A percentile compares a stretch with the other conserved stretches of the same genome.
phyloP scores from a whole-genome alignment of 1,140 invertebrate genomes.

The Drosophila tani region DNA sequence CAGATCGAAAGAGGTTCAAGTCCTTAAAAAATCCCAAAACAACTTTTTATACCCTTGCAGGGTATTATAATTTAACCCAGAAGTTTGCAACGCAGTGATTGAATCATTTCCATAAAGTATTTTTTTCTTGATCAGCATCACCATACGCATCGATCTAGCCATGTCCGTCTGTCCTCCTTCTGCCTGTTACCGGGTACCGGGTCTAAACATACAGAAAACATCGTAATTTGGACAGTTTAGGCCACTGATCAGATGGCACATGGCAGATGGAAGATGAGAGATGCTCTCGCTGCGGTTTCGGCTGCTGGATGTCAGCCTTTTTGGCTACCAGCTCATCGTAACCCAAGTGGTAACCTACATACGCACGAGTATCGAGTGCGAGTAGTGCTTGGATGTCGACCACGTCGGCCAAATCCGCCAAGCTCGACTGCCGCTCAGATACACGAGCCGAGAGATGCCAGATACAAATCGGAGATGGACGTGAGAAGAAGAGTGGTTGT shows the following conservation, averaged over 20 bases:
- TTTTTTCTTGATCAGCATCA: too few relatives aligned
- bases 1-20: too few relatives aligned
- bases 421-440: conserved; percentile 37
- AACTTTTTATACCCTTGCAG: too few relatives aligned
- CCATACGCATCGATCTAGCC: too few relatives aligned
- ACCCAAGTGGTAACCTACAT: conserved; percentile 36
- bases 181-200: too few relatives aligned
- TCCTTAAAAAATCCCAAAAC: too few relatives aligned
- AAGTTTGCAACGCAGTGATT: too few relatives aligned
- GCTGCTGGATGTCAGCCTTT: conserved; percentile 14
- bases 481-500: conserved; percentile 3
- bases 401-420: conserved; percentile 31
- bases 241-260: conserved; percentile 63
- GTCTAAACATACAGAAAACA: not conserved
- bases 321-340: conserved; percentile 27
- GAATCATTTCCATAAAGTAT: too few relatives aligned
- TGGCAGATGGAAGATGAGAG: conserved; percentile 42
- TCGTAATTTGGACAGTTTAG: conserved; percentile 52
- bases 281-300: conserved; percentile 13
- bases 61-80: too few relatives aligned
- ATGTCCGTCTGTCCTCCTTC: too few relatives aligned
- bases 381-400: not conserved
- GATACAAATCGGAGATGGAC: conserved; percentile 41
- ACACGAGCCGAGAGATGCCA: conserved; percentile 6
- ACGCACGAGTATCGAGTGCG: not conserved